Evolutionary conservation across 1,140 invertebrate genomes (phyloP).

Genomic region (Saccostrea echinata): DNA sequence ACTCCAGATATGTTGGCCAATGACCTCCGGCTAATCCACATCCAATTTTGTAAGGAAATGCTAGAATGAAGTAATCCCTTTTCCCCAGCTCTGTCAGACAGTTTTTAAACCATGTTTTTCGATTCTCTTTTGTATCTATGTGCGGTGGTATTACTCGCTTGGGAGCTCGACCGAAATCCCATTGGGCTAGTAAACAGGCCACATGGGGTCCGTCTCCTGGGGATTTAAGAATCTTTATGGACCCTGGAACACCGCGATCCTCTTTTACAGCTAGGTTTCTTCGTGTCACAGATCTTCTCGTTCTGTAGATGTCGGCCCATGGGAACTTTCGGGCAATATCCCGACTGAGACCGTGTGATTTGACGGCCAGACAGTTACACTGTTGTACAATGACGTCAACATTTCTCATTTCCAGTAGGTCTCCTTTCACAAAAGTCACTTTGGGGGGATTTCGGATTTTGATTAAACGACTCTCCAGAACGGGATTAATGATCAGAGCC

Average conservation of each 20-base stretch:
- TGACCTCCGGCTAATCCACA: not conserved
- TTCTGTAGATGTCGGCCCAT: not conserved
- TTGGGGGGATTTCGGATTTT: no score
- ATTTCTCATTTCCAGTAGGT: not conserved
- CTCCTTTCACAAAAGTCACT: not conserved
- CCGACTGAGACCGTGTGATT: not conserved
- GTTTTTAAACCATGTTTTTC: not conserved
- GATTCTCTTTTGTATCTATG: not conserved
- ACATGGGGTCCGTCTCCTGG: not conserved
- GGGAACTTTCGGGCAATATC: slow-evolving; percentile 9
- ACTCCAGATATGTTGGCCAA: no score
- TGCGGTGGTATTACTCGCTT: not conserved
- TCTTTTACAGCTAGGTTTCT: not conserved
- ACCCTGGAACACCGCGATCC: not conserved
- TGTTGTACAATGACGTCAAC: not conserved
- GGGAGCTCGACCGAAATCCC: not conserved
- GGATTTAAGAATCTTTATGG: not conserved
- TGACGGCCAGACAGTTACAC: not conserved
- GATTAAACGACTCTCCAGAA: no score
- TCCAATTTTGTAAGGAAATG: not conserved
- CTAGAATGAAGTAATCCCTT: not conserved
- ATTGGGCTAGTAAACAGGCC: not conserved
- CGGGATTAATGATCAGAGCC: not conserved
- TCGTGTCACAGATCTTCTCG: not conserved
- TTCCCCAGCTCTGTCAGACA: not conserved